Evolutionary conservation across 2,888 invertebrate genomes (phyloP).

Genomic region (Pristionchus maxplancki): DNA sequence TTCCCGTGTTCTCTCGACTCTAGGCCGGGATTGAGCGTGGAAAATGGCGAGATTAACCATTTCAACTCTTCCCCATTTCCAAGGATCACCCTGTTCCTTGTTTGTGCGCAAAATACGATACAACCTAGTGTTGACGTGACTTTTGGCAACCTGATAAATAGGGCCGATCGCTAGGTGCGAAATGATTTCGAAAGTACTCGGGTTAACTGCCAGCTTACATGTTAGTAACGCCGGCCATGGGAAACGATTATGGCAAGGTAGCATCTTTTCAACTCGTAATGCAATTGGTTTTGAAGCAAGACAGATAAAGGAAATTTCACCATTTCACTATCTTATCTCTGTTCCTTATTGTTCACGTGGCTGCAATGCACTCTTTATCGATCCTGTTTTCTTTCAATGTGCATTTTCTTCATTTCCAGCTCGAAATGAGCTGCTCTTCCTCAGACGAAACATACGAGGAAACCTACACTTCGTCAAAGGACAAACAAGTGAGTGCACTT

Average conservation of each 20-base stretch:
- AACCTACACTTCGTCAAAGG: background rate
- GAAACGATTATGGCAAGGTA: background rate
- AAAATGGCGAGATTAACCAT: no score
- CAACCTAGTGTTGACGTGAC: no score
- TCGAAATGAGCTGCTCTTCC: slow-evolving; percentile 4
- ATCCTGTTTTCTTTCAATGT: background rate
- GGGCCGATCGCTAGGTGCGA: no score
- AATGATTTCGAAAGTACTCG: background rate
- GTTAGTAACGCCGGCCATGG: background rate
- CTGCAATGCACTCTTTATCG: no score
- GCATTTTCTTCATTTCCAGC: background rate
- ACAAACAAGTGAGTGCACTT: background rate
- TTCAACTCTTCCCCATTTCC: no score
- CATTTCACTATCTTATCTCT: no score
- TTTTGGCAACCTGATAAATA: no score
- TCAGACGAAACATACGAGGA: slow-evolving; percentile 34
- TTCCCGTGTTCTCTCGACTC: background rate
- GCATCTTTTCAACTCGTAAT: background rate
- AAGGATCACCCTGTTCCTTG: no score
- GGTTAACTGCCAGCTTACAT: background rate
- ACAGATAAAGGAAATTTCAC: no score
- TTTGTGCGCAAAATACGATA: no score
- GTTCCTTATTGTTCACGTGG: background rate
- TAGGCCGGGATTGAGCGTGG: background rate
- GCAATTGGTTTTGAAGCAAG: no score